These are phyloP conservation scores for Lampris incognitus DNA, from an alignment of 2,113 vertebrate genomes.

Conservation along the genomic window DNA sequence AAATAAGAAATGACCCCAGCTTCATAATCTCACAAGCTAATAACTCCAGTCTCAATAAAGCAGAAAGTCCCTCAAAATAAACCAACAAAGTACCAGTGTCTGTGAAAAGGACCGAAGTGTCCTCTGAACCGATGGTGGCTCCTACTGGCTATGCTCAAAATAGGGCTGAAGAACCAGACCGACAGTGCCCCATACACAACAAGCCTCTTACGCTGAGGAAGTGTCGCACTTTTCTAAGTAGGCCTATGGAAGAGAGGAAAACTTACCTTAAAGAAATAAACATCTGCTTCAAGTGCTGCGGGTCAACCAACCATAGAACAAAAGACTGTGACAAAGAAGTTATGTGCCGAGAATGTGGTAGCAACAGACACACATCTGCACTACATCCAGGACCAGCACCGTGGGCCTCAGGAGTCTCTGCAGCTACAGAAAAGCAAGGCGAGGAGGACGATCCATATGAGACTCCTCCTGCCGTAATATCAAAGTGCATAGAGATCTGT, in stretches of 20 bases:
- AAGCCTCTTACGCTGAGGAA: conserved; percentile 3
- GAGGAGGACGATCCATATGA: neutral
- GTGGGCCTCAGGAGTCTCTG: neutral
- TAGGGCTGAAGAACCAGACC: neutral
- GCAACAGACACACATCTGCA: neutral
- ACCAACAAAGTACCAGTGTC: neutral
- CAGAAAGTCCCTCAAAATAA: neutral
- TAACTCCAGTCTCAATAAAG: neutral
- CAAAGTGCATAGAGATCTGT: conserved; percentile 14
- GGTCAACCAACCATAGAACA: neutral
- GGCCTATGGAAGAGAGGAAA: conserved; percentile 10
- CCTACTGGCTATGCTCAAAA: neutral
- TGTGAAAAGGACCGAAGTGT: neutral
- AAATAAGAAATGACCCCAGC: conserved; percentile 4
- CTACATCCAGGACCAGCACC: neutral
- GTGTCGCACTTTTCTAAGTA: too few relatives aligned
- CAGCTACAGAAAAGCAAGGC: neutral
- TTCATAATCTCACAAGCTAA: neutral
- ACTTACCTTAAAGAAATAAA: neutral
- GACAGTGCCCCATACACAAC: conserved; percentile 19
- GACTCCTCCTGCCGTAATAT: neutral
- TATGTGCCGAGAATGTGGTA: conserved; percentile 16
- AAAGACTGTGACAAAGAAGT: neutral
- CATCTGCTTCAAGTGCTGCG: conserved; percentile 21
- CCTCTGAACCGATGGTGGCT: neutral